Evolutionary conservation across 2,888 invertebrate genomes (phyloP).

Genomic region (Ichneumoninae sp.): DNA sequence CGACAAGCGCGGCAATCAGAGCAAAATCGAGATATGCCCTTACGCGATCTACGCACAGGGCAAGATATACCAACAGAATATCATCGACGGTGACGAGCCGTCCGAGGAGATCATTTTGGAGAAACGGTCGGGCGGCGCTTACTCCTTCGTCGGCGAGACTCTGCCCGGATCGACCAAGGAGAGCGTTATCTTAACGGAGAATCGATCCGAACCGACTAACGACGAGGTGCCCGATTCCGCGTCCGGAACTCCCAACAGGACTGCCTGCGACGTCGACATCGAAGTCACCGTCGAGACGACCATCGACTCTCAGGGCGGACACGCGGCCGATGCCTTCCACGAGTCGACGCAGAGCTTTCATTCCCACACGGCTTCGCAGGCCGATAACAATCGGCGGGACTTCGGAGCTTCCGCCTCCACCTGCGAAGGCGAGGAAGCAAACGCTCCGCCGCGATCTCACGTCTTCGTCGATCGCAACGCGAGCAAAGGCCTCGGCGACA

Average conservation of each 20-base stretch:
- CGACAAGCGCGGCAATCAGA: slow-evolving; percentile 48
- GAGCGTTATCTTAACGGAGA: background rate
- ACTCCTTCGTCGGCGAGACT: slow-evolving; percentile 66
- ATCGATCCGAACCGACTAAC: background rate
- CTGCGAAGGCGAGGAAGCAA: background rate
- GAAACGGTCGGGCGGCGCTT: slow-evolving; percentile 68
- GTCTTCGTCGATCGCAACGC: slow-evolving; percentile 66
- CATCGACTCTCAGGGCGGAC: slow-evolving; percentile 9
- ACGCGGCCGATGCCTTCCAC: slow-evolving; percentile 31
- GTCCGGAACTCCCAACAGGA: background rate
- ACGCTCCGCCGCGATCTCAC: slow-evolving; percentile 21
- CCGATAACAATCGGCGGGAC: slow-evolving; percentile 23
- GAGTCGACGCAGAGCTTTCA: slow-evolving; percentile 62
- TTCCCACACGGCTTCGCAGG: slow-evolving; percentile 40
- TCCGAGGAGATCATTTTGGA: slow-evolving; percentile 43
- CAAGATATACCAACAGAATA: slow-evolving; percentile 57
- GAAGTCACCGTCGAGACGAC: slow-evolving; percentile 24
- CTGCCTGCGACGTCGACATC: background rate
- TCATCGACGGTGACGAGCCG: slow-evolving; percentile 30
- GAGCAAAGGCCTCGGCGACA: slow-evolving; percentile 69
- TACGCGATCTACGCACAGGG: slow-evolving; percentile 61
- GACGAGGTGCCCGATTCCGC: slow-evolving; percentile 4
- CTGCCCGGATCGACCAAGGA: slow-evolving; percentile 56
- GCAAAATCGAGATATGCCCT: slow-evolving; percentile 16
- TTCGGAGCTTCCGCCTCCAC: slow-evolving; percentile 22